Evolutionary conservation across 2,113 vertebrate species (phyloP), one percentile per base, ranked within the genome.

Genomic region (Nothocercus nigrocapillus): DNA sequence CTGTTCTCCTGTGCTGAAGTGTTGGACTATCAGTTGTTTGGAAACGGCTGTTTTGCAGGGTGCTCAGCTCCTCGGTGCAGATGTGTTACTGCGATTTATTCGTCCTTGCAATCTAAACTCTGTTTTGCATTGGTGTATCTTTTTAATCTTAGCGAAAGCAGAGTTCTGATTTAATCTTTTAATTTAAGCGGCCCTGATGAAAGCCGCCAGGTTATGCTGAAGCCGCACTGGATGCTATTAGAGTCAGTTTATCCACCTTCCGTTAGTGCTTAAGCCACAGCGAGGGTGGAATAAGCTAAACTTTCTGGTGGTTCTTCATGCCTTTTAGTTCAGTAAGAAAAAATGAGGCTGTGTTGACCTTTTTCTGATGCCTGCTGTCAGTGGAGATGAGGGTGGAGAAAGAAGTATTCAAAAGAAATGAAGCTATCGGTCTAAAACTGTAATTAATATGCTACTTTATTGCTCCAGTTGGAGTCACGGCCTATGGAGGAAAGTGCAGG

Each of bases 341-440:
- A 69, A 59, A 94, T 93, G 25, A 81, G 90, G 69, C 88, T 81
- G 3, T 93, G 93, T 81, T 97, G 94, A 96, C 92, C 90, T 92
- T 92, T 88, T 51, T 88, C 63, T 92, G 88, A 68, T 42, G 27
- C 30, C 25, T 63, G 45, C 22, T 70, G 40, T 63, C 27, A 61
- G 68, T 2, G 1, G 81, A 88, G 83, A 93, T 93, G 94, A 93
- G 83, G 61, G 56, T 68, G 90, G 82, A 76, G 73, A 92, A 83
- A 68, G 32, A 28, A 64, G 86, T 90, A 44, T 61, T 72, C 44
- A 53, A 76, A 89, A 68, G 70, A 81, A 80, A 85, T 90, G 40
- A 82, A 83, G 0, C 9, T 81, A n/a, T 9, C 34, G 13, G 59
- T 81, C 68, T 78, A 11, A 42, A 74, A 36, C 28, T 21, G 36